These are phyloP conservation scores for Chloroceryle amazona DNA, from an alignment of 2,797 vertebrate genomes.

Conservation along the genomic window DNA sequence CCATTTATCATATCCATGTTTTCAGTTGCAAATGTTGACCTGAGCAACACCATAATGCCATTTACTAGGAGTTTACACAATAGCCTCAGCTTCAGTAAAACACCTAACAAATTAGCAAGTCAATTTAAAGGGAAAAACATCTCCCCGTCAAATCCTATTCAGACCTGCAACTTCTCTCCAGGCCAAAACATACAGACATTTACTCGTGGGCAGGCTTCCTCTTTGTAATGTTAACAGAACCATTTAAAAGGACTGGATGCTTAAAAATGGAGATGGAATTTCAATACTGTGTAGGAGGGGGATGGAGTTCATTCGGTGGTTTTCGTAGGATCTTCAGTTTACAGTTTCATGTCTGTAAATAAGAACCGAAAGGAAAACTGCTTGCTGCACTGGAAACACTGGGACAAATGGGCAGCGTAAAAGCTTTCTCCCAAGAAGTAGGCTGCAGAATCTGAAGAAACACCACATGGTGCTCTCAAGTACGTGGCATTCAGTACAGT, in stretches of 20 bases:
- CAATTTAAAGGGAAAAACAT: slow-evolving; percentile 70
- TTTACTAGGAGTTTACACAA: slow-evolving; percentile 68
- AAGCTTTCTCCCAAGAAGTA: not conserved
- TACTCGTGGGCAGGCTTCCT: not conserved
- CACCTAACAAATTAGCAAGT: slow-evolving; percentile 76
- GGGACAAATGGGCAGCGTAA: not conserved
- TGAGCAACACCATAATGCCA: slow-evolving; percentile 64
- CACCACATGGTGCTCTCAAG: not conserved
- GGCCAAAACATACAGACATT: slow-evolving; percentile 69
- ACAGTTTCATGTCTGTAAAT: not conserved
- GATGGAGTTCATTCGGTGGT: not conserved
- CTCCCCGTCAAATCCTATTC: slow-evolving; percentile 61
- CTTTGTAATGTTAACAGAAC: slow-evolving; percentile 63
- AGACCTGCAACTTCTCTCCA: slow-evolving; percentile 55
- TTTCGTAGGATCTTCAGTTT: not conserved
- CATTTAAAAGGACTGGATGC: not conserved
- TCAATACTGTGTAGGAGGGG: not conserved
- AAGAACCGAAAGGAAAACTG: not conserved
- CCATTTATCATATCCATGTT: slow-evolving; percentile 60
- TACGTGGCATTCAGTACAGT: not conserved
- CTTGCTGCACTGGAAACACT: not conserved
- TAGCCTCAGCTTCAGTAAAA: slow-evolving; percentile 49
- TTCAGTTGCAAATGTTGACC: slow-evolving; percentile 80
- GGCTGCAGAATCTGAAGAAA: not conserved
- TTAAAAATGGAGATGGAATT: slow-evolving; percentile 9